Percentiles rank a stretch among this genome's conserved stretches.
Evolutionary conservation across 2,797 vertebrate genomes (phyloP).

Genomic region (Anas acuta): DNA sequence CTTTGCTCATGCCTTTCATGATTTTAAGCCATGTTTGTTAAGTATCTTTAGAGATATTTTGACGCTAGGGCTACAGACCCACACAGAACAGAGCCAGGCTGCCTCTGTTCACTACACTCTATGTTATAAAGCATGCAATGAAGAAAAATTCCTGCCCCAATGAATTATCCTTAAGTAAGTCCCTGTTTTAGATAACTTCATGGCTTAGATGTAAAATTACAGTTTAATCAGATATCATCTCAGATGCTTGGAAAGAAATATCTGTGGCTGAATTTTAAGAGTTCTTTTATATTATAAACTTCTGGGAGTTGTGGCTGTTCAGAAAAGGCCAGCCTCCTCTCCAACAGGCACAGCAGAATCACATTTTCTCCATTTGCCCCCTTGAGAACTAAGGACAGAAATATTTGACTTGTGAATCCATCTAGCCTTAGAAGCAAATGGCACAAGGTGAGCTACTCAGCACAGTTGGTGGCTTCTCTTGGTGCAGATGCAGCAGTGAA

Average conservation of each 20-base stretch:
- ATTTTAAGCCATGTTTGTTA: not conserved
- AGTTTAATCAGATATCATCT: not conserved
- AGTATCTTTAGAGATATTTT: not conserved
- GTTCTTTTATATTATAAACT: not conserved
- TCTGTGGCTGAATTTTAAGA: not conserved
- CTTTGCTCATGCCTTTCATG: not conserved
- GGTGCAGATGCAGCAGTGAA: not conserved
- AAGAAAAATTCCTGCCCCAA: not conserved
- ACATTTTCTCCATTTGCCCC: rapidly evolving
- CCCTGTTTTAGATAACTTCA: not conserved
- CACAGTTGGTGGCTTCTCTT: not conserved
- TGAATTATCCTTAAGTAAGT: not conserved
- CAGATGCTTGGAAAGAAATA: not conserved
- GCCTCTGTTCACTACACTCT: not conserved
- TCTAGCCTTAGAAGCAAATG: not conserved
- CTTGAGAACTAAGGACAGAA: not conserved
- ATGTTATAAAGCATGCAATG: not conserved
- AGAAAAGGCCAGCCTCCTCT: not conserved
- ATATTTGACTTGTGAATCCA: not conserved
- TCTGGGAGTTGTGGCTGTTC: not conserved
- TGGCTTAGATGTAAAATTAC: not conserved
- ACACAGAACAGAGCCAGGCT: not conserved
- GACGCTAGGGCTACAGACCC: not conserved
- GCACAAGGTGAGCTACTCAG: not conserved
- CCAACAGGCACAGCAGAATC: not conserved